These are phyloP conservation scores for Helicorthomorpha holstii DNA, from an alignment of 1,140 invertebrate genomes.

Conservation along the genomic window DNA sequence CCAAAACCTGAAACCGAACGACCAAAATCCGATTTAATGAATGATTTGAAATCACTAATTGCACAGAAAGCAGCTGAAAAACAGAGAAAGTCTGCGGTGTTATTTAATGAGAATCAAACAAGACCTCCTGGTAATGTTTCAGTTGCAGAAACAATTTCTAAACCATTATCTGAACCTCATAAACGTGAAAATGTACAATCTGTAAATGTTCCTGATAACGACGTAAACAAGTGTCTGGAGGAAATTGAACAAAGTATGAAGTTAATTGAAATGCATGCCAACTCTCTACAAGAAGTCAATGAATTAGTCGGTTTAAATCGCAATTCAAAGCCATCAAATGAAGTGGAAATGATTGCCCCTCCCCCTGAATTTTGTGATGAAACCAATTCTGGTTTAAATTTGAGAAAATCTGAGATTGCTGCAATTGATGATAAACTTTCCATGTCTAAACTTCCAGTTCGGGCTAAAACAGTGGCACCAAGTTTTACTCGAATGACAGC, in stretches of 20 bases:
- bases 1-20: slow-evolving; percentile 1
- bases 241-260: slow-evolving; percentile 27
- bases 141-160: too few species aligned
- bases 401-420: too few species aligned
- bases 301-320: slow-evolving; percentile 14
- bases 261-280: slow-evolving; percentile 27
- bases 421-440: too few species aligned
- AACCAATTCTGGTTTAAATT: too few species aligned
- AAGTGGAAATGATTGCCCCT: neutral
- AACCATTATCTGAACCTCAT: too few species aligned
- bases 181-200: too few species aligned
- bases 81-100: too few species aligned
- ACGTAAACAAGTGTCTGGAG: too few species aligned
- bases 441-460: neutral
- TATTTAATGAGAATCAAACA: too few species aligned
- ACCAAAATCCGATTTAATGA: neutral
- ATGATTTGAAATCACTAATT: slow-evolving; percentile 17
- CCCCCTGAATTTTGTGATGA: slow-evolving; percentile 7
- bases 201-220: too few species aligned
- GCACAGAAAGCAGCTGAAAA: slow-evolving; percentile 19
- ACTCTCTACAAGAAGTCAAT: slow-evolving; percentile 18
- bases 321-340: neutral
- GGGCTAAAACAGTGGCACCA: neutral
- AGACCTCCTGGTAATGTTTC: too few species aligned
- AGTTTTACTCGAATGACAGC: neutral